phyloP scores from a whole-genome alignment of 2,113 vertebrate genomes.

The Malurus elegans region DNA sequence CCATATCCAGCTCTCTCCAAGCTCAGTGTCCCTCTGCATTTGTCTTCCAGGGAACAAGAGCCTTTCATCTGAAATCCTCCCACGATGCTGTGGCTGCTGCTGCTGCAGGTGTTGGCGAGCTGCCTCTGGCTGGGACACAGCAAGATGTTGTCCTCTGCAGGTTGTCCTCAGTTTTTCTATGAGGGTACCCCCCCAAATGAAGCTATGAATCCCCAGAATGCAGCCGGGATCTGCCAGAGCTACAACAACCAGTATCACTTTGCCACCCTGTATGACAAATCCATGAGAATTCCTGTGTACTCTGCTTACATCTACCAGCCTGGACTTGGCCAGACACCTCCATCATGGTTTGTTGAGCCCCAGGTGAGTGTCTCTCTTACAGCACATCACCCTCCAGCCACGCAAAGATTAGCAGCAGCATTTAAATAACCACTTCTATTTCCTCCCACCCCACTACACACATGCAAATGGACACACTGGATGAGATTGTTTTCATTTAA shows the following conservation, averaged over 20 bases:
- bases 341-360: not conserved
- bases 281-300: not conserved
- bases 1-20: not conserved
- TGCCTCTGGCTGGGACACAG: not conserved
- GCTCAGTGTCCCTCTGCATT: not conserved
- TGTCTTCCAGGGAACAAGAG: not conserved
- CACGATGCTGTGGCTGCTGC: not conserved
- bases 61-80: not conserved
- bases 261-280: slow-evolving; percentile 23
- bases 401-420: not conserved
- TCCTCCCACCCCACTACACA: not conserved
- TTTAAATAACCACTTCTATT: not conserved
- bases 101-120: not conserved
- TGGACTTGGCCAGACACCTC: not conserved
- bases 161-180: slow-evolving; percentile 4
- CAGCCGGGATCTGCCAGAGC: slow-evolving; percentile 40
- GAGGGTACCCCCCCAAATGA: not conserved
- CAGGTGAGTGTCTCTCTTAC: slow-evolving; percentile 16
- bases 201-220: not conserved
- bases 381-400: not conserved
- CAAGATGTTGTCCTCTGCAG: not conserved
- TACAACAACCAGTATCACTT: slow-evolving; percentile 18
- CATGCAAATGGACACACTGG: not conserved
- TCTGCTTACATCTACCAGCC: slow-evolving; percentile 46
- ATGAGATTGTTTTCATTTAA: not conserved